These are phyloP conservation scores for Timema podura DNA, from an alignment of 2,888 invertebrate genomes.

Conservation along the genomic window DNA sequence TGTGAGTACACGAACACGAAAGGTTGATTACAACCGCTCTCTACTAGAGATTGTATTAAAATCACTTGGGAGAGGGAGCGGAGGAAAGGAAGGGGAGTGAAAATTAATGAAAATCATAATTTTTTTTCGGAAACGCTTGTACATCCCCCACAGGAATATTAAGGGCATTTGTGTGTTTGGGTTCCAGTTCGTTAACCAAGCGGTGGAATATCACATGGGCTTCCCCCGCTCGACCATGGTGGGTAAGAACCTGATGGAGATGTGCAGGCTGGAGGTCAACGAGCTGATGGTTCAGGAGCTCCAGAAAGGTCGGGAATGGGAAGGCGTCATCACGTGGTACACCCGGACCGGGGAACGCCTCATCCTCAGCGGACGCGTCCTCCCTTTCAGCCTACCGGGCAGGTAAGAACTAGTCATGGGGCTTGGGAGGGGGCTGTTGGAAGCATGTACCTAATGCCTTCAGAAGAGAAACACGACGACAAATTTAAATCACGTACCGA, in stretches of 20 bases:
- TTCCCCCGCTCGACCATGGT: conserved; percentile 60
- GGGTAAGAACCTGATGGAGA: conserved; percentile 56
- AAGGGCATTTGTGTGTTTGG: not conserved
- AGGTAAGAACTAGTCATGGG: conserved; percentile 13
- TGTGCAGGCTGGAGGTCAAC: conserved; percentile 51
- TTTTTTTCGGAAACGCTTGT: not conserved
- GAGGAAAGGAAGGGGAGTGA: no score
- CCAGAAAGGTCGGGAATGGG: conserved; percentile 68
- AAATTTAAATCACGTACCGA: no score
- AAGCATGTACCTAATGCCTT: no score
- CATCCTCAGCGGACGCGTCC: conserved; percentile 71
- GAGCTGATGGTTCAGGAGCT: conserved; percentile 58
- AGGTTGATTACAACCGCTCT: no score
- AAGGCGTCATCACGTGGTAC: conserved; percentile 59
- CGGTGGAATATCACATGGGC: conserved; percentile 79
- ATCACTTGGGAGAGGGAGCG: no score
- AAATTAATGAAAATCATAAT: no score
- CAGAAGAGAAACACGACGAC: no score
- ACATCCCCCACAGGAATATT: not conserved
- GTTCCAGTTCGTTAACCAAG: conserved; percentile 77
- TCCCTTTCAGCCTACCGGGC: conserved; percentile 49
- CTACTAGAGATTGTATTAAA: no score
- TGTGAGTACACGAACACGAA: no score
- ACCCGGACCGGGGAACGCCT: conserved; percentile 76
- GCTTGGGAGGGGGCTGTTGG: no score